Evolutionary conservation across 1,140 invertebrate genomes (phyloP).

Genomic region (Lasaia peninsularis): DNA sequence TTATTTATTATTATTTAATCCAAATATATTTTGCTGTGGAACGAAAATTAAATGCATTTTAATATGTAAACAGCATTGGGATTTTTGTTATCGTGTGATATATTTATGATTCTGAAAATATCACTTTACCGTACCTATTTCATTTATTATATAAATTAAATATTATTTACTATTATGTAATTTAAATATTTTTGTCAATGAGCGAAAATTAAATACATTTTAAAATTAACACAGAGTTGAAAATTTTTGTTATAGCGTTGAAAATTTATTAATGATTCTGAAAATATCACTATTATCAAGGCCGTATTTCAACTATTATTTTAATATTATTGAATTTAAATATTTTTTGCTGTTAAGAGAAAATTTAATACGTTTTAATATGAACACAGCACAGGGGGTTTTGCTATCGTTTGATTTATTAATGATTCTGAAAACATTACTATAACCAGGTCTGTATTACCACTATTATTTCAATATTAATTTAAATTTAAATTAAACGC

Average conservation of each 20-base stretch:
- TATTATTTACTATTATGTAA: no score
- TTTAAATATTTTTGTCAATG: conserved; percentile 20
- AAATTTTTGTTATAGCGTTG: conserved; percentile 8
- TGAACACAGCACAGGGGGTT: conserved; percentile 14
- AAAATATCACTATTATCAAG: background rate
- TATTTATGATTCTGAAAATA: conserved; percentile 1
- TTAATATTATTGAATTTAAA: no score
- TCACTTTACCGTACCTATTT: background rate
- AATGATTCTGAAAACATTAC: background rate
- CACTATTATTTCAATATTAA: no score
- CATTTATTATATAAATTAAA: no score
- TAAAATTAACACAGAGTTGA: conserved; percentile 22
- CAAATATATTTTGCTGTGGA: conserved; percentile 23
- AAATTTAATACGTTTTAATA: conserved; percentile 38
- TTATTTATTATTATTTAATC: no score
- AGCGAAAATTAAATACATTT: conserved; percentile 36
- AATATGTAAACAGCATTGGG: conserved; percentile 22
- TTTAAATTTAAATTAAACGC: no score
- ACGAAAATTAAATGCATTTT: conserved; percentile 36
- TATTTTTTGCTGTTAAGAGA: conserved; percentile 24
- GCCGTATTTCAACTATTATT: no score
- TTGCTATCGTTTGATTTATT: conserved; percentile 2
- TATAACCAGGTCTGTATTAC: no score
- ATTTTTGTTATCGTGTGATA: conserved; percentile 9
- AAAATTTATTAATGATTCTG: conserved; percentile 7